Evolutionary conservation across 2,113 vertebrate species (phyloP), one percentile per base, ranked within the genome.

Genomic region (Tretioscincus oriximinensis): DNA sequence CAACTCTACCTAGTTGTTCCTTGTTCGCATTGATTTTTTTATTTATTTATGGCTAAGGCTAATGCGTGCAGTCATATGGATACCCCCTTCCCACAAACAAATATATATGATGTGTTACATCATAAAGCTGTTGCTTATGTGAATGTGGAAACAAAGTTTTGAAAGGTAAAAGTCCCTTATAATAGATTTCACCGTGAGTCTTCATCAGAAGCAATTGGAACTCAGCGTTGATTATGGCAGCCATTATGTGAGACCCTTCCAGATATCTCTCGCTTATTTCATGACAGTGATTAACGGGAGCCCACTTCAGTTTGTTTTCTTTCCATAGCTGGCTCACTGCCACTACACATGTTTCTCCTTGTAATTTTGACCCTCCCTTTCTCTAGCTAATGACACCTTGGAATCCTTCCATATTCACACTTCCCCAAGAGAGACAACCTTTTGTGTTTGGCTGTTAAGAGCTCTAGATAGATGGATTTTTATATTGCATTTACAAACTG

Each of bases 401-500:
- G 81, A 88, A 76, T 69, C 63, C 77, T 6, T 71, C 86, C 0
- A 0, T 21, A 1, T 16, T 7, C 2, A 1, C 73, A 82, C 71
- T 51, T 78, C 80, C 41, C 16, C n/a, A 68, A n/a, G 41, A 76
- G 29, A 58, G 76, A 81, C 76, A 83, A 35, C 73, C 45, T 58
- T 83, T 0, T 29, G 80, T 68, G 60, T 78, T 77, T n/a, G 61
- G 61, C 77, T 74, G 54, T 73, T 70, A 69, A 82, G 58, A 78
- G 71, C 67, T 73, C 71, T 22, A 49, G 47, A 60, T 82, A 75
- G 72, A 47, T 47, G 66, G 31, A 4, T 47, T 75, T 82, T 61
- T 80, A 51, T 73, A 65, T 73, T 73, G 41, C n/a, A 73, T 73
- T 81, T 81, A 31, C 63, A 73, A 65, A 66, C 60, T 73, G 70